phyloP scores from a whole-genome alignment of 2,797 vertebrate genomes.

The Sparus aurata region DNA sequence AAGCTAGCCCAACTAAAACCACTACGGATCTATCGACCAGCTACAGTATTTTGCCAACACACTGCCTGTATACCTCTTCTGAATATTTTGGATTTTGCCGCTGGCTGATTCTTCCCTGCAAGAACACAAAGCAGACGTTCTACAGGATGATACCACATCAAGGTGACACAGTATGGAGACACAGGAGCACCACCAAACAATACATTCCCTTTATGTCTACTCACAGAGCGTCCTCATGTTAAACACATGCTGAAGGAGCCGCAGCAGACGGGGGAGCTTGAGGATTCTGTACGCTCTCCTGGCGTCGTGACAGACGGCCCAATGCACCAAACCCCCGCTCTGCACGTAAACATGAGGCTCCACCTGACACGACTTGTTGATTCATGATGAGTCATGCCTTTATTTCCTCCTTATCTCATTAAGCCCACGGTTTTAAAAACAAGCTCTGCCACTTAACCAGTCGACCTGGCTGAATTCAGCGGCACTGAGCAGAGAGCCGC shows the following conservation, averaged over 20 bases:
- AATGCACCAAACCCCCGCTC: constrained; percentile 48
- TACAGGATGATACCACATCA: not conserved
- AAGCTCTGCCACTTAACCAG: constrained; percentile 4
- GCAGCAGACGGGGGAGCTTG: constrained; percentile 44
- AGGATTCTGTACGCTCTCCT: constrained; percentile 42
- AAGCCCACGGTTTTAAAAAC: constrained; percentile 21
- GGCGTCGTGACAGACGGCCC: constrained; percentile 43
- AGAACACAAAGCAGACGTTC: constrained; percentile 23
- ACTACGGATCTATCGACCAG: not conserved
- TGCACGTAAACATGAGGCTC: constrained; percentile 55
- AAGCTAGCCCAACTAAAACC: not conserved
- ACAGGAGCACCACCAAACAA: too few species aligned
- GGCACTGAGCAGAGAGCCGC: constrained; percentile 31
- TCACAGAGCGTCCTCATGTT: constrained; percentile 10
- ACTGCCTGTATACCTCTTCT: constrained; percentile 49
- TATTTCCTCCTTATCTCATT: constrained; percentile 35
- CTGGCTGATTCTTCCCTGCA: constrained; percentile 39
- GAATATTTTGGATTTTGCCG: constrained; percentile 31
- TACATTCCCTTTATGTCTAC: too few species aligned
- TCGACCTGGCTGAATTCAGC: constrained; percentile 3
- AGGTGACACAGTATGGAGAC: too few species aligned
- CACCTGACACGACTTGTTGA: constrained; percentile 63
- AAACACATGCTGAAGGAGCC: constrained; percentile 20
- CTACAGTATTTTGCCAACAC: not conserved
- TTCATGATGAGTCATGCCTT: constrained; percentile 65